Evolutionary conservation across 2,113 vertebrate species (phyloP).

Genomic region (Pseudonaja textilis): DNA sequence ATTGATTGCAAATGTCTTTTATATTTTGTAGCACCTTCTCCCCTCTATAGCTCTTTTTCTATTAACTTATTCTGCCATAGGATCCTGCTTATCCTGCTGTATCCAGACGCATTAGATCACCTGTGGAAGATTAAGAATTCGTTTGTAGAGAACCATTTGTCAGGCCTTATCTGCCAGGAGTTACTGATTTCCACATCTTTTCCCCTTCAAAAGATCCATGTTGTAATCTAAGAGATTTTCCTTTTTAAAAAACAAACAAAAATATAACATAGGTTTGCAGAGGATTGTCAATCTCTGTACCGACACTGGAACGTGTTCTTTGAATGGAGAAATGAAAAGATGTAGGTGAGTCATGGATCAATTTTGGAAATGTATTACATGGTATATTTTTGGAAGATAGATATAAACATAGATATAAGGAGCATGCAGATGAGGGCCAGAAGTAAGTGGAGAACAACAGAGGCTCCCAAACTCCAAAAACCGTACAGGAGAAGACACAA

Average conservation of each 20-base stretch:
- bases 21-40: background rate
- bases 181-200: background rate
- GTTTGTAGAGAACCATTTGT: background rate
- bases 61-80: background rate
- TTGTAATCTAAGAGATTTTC: background rate
- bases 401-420: background rate
- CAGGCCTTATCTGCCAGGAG: background rate
- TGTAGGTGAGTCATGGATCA: background rate
- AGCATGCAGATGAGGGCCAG: background rate
- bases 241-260: background rate
- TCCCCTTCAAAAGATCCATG: background rate
- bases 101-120: background rate
- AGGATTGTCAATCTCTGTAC: background rate
- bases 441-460: background rate
- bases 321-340: background rate
- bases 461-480: background rate
- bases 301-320: background rate
- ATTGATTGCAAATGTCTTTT: background rate
- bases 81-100: background rate
- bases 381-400: background rate
- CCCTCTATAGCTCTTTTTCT: background rate
- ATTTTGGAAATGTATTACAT: background rate
- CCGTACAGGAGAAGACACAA: background rate
- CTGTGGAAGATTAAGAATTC: background rate
- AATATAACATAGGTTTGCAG: background rate